These are phyloP conservation scores for Rhea pennata DNA, from an alignment of 2,113 vertebrate genomes.

Conservation along the genomic window DNA sequence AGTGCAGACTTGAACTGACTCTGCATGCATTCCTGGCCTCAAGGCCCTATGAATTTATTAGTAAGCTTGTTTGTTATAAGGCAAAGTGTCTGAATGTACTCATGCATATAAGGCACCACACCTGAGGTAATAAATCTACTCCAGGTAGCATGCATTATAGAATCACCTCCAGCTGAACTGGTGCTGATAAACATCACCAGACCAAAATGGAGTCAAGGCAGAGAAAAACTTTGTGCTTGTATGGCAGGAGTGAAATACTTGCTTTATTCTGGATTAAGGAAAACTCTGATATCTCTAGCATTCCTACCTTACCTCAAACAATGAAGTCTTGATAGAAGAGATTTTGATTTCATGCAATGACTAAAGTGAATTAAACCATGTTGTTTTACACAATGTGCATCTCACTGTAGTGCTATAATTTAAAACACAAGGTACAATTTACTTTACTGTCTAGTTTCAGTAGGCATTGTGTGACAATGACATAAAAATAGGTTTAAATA, in stretches of 20 bases:
- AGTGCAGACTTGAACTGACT: neutral
- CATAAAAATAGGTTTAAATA: neutral
- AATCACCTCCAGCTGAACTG: neutral
- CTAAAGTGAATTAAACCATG: rapidly evolving
- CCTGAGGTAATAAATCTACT: neutral
- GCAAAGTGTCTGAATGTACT: neutral
- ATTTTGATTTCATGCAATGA: neutral
- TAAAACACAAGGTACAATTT: neutral
- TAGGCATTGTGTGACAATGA: neutral
- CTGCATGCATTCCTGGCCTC: rapidly evolving
- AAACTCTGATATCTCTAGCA: neutral
- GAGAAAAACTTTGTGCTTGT: neutral
- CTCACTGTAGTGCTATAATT: neutral
- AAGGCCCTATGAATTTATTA: neutral
- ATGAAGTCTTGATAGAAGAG: rapidly evolving
- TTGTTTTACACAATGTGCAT: neutral
- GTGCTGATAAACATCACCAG: neutral
- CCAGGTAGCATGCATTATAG: rapidly evolving
- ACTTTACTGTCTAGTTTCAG: neutral
- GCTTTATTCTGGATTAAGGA: neutral
- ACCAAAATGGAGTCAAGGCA: neutral
- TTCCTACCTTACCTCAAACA: neutral
- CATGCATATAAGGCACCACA: neutral
- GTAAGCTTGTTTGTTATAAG: neutral
- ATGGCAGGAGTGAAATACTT: neutral